Base-by-base conservation (phyloP, 2,888 invertebrate species). In the Leucoptera coffeella region DNA sequence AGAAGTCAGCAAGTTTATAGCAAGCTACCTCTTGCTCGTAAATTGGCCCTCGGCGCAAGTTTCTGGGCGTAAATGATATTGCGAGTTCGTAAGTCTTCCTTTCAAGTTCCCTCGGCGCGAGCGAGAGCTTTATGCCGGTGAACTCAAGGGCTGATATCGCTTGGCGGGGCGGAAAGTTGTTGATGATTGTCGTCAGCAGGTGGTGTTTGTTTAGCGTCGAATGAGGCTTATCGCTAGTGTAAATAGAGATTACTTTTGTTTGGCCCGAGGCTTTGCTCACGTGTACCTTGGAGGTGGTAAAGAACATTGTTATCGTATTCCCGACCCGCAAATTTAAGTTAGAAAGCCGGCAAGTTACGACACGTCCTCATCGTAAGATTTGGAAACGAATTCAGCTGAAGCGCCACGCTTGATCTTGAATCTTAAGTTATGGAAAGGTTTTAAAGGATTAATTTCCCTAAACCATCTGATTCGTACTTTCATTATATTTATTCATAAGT, bases 41-140 rank as follows among this genome's bases (percentile, higher is more conserved):
- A 53, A 54, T 50, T 50, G 43, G 40, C 39, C 43, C 41, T 35
- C 35, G 38, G 43, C 35, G 35, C 38, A 44, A 46, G 42, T 47
- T 49, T 41, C 40, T 33, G 31, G 35, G 37, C 40, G 41, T 41
- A 47, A 52, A 50, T 45, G 43, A 50, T 49, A 43, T 40, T 40
- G 37, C 37, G 37, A 40, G 39, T 38, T 36, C 39, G 40, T 38
- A 40, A 38, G 31, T 29, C 26, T 27, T 15, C 23, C 12, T 17
- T 22, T 15, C 12, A 17, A 23, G 10, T 8, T 7, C 15, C 15
- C 22, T 12, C 11, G 6, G 14, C 17, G 6, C 6, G 17, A 17
- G 9, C 9, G 9, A 7, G 17, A 17, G 17, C 6, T 9, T 17
- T 17, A 7, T 6, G 17, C 13, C 20, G 11, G 7, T 14, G 9